Base-by-base conservation (phyloP, 2,797 vertebrate species). In the Chaetophractus vellerosus region DNA sequence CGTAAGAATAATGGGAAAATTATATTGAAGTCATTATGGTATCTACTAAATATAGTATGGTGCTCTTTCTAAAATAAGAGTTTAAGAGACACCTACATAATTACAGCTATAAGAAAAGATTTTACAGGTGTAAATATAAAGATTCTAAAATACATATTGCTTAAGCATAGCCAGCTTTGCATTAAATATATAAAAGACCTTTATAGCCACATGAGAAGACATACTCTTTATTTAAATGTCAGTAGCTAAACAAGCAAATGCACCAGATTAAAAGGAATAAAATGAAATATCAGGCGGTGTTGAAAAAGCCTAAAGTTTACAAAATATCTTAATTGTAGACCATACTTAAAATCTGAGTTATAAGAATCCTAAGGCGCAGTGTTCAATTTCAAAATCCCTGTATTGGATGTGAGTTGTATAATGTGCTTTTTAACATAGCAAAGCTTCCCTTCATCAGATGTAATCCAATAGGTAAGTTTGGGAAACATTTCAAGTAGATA, bases 231-330 rank as follows among this genome's bases (percentile, higher is more conserved):
- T 75, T 97, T 98, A 98, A 98, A 97, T 98, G 97, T 96, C 94
- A 95, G 88, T 86, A 97, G 90, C 96, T 98, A 98, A 98, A 97
- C 96, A 98, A 98, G 52, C 66, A 97, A 98, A 97, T 91, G 66
- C 75, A 96, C 36, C 23, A 94, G 96, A 96, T 98, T 97, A 97
- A 93, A 97, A 97, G 97, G 84, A 97, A 97, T 94, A 97, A 97
- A 98, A 97, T 92, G 96, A 98, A 98, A 97, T 97, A 96, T 96
- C 83, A 94, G 82, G 68, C 61, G 68, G 71, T 96, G 86, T 48
- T 96, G 31, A 94, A 91, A 95, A 5, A 52, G 28, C 61, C 79
- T 50, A 75, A 86, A 83, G 21, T 88, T 91, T 52, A 92, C 45
- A 88, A 93, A 85, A 92, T 61, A 92, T 88, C 59, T 24, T 74